Evolutionary conservation across 2,797 vertebrate species (phyloP).

Genomic region (Bradypus variegatus): DNA sequence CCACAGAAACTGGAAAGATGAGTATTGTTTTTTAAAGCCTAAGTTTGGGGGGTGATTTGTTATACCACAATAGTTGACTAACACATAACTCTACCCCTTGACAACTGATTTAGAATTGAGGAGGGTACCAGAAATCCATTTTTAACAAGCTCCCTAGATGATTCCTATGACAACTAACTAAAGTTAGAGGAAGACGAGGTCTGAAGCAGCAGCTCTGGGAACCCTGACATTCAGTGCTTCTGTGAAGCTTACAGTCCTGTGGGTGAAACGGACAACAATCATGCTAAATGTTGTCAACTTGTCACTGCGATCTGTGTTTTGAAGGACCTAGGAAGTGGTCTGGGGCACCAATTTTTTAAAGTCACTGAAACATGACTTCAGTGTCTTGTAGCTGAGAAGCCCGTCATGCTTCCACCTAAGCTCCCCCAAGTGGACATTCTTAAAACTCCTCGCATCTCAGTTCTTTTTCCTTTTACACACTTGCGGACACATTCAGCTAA

Average conservation of each 20-base stretch:
- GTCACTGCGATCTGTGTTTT: not conserved
- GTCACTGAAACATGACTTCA: not conserved
- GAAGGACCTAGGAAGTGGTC: not conserved
- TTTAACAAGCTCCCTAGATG: not conserved
- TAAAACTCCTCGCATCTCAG: not conserved
- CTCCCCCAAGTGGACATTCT: not conserved
- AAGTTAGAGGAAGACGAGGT: not conserved
- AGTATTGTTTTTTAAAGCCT: not conserved
- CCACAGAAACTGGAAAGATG: not conserved
- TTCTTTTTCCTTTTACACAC: not conserved
- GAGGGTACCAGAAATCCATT: not conserved
- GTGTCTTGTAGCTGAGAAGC: fast-evolving
- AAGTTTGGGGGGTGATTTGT: not conserved
- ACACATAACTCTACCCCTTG: not conserved
- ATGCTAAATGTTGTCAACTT: not conserved
- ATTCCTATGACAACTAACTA: not conserved
- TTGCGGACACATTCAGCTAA: not conserved
- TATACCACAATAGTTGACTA: not conserved
- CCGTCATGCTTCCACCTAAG: not conserved
- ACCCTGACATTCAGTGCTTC: not conserved
- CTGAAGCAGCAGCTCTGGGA: not conserved
- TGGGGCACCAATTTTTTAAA: not conserved
- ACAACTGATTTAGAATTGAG: not conserved
- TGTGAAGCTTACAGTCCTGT: not conserved
- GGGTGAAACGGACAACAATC: not conserved